Evolutionary conservation across 2,888 invertebrate species (phyloP).

Genomic region (Oscheius sp.): DNA sequence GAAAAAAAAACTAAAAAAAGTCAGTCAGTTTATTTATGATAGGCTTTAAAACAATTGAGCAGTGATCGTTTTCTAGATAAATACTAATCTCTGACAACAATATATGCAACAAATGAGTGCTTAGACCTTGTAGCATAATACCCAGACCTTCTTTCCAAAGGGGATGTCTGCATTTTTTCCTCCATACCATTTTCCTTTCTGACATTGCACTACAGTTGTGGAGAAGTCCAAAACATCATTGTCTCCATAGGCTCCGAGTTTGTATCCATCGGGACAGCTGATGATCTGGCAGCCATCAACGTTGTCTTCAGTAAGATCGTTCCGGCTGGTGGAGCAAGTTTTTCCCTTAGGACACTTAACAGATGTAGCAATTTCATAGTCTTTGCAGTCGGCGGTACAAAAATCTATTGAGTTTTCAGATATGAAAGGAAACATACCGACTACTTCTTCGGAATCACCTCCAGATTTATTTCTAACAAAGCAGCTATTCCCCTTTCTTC

Average conservation of each 20-base stretch:
- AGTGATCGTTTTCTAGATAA: too few species aligned
- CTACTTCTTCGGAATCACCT: constrained; percentile 6
- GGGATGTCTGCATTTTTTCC: constrained; percentile 9
- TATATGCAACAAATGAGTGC: neutral
- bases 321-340: neutral
- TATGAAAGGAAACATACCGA: neutral
- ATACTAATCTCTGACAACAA: neutral
- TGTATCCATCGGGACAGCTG: constrained; percentile 18
- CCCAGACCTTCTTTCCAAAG: neutral
- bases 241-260: constrained; percentile 8
- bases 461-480: constrained; percentile 10
- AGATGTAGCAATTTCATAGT: neutral
- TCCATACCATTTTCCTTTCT: constrained; percentile 15
- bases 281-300: constrained; percentile 11
- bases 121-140: constrained; percentile 13
- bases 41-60: too few species aligned
- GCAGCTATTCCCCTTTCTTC: constrained; percentile 15
- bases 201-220: constrained; percentile 8
- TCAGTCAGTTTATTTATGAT: too few species aligned
- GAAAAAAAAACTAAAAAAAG: too few species aligned
- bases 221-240: constrained; percentile 10
- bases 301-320: constrained; percentile 3
- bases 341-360: constrained; percentile 7
- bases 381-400: constrained; percentile 10
- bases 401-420: too few species aligned